phyloP scores from a whole-genome alignment of 2,888 invertebrate species.

The Pandemis cinnamomeana region DNA sequence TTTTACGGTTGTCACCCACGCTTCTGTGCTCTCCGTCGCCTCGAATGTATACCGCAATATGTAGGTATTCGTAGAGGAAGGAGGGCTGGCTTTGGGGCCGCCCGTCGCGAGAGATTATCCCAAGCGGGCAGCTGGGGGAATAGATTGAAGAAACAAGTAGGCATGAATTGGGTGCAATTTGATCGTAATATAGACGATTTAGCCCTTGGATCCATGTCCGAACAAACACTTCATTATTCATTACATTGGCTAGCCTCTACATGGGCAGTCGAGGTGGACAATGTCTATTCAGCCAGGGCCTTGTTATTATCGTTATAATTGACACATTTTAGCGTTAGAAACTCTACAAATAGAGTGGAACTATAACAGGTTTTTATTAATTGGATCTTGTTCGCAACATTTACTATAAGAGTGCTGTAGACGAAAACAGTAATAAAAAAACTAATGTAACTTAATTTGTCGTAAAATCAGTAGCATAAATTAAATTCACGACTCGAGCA shows the following conservation, averaged over 20 bases:
- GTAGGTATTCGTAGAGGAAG: slow-evolving; percentile 37
- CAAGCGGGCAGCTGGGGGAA: slow-evolving; percentile 36
- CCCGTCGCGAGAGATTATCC: slow-evolving; percentile 38
- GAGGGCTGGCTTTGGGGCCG: slow-evolving; percentile 29
- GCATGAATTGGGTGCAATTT: slow-evolving; percentile 31
- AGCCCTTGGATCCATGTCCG: slow-evolving; percentile 25
- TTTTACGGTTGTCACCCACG: slow-evolving; percentile 8
- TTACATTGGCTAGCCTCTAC: not conserved
- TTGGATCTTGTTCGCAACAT: not conserved
- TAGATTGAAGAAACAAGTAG: slow-evolving; percentile 35
- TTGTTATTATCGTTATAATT: not conserved
- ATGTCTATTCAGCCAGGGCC: slow-evolving; percentile 9
- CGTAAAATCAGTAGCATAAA: slow-evolving; percentile 19
- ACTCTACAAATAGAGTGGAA: not conserved
- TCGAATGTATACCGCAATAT: slow-evolving; percentile 27
- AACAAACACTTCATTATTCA: slow-evolving; percentile 17
- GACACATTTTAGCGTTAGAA: not conserved
- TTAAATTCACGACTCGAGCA: slow-evolving; percentile 11
- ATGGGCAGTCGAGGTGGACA: slow-evolving; percentile 26
- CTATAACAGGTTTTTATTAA: not conserved
- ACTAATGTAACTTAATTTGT: not conserved
- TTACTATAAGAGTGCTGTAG: not conserved
- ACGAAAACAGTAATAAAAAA: not conserved
- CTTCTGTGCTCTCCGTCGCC: slow-evolving; percentile 33
- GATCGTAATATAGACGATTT: slow-evolving; percentile 23